Base-by-base conservation (phyloP, 2,113 vertebrate species). In the Dascyllus trimaculatus region DNA sequence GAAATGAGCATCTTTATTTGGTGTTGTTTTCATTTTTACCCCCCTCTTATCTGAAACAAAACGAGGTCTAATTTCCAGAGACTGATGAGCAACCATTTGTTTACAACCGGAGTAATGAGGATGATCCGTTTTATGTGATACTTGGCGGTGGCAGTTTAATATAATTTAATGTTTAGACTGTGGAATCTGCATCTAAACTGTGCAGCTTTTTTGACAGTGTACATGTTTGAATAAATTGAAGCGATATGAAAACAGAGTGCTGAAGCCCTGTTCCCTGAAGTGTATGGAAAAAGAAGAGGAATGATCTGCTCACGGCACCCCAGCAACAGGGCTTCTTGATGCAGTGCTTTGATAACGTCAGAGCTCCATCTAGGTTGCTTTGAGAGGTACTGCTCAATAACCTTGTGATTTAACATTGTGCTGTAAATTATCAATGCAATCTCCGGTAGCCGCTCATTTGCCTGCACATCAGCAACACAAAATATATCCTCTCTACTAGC, bases 331-430 rank as follows among this genome's bases (percentile, higher is more conserved):
- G 88, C 85, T 87, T 72, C 81, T 84, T 85, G 84, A 90, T 91
- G 81, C 91, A 88, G 84, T 61, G 87, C 88, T 94, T 94, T 93
- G 91, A 93, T 93, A 95, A 95, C 93, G 88, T 93, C 91, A 94
- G 92, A 95, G 95, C 93, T 93, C 94, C 95, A 95, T 94, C 95
- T 95, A 95, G 94, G 93, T 93, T 90, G 86, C 87, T 90, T 82
- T 84, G 57, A 53, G 90, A 76, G 94, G 94, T 95, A 95, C 90
- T 95, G 93, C 93, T 89, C 87, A 75, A 87, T 87, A 90, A 77
- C 86, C 79, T 84, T 85, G 85, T 88, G 79, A 82, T 90, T 83
- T 84, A 85, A 78, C 76, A 67, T 64, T 65, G 75, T 59, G 68
- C 86, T 88, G 83, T 69, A 85, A 84, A 91, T 88, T 70, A 81